Conservation (phyloP, 2,113 vertebrate species). For the Mugil cephalus region DNA sequence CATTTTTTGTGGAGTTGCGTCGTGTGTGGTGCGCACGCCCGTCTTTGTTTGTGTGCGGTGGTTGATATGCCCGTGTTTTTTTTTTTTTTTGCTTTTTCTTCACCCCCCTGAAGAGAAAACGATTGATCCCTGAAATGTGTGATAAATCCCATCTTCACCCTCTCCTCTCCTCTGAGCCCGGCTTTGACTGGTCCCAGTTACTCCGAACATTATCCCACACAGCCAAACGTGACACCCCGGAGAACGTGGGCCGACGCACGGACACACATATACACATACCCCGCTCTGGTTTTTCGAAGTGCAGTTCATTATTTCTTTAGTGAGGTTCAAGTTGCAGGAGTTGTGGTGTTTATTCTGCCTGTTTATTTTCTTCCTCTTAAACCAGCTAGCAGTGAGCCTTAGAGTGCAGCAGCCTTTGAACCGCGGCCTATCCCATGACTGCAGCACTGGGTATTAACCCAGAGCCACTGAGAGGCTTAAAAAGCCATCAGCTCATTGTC, state of each 20-base stretch:
- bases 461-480: slow-evolving; percentile 89
- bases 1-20: slow-evolving; percentile 62
- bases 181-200: slow-evolving; percentile 56
- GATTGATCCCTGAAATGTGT: slow-evolving; percentile 72
- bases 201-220: slow-evolving; percentile 61
- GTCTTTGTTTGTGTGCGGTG: slow-evolving; percentile 41
- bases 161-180: slow-evolving; percentile 58
- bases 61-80: slow-evolving; percentile 35
- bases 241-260: slow-evolving; percentile 26
- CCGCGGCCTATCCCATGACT: slow-evolving; percentile 80
- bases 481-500: slow-evolving; percentile 91
- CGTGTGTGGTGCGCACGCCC: slow-evolving; percentile 19
- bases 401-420: slow-evolving; percentile 80
- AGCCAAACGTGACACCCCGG: slow-evolving; percentile 63
- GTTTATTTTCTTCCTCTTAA: slow-evolving; percentile 78
- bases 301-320: slow-evolving; percentile 79
- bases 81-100: slow-evolving; percentile 12
- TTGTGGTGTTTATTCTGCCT: slow-evolving; percentile 74
- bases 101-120: slow-evolving; percentile 44
- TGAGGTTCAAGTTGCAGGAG: slow-evolving; percentile 73
- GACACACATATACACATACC: slow-evolving; percentile 10
- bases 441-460: slow-evolving; percentile 79
- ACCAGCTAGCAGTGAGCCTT: slow-evolving; percentile 66
- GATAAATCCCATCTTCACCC: slow-evolving; percentile 75
- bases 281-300: slow-evolving; percentile 38